Evolutionary conservation across 2,113 vertebrate genomes (phyloP), one percentile per base, ranked within the genome.

Genomic region (Aythya baeri): DNA sequence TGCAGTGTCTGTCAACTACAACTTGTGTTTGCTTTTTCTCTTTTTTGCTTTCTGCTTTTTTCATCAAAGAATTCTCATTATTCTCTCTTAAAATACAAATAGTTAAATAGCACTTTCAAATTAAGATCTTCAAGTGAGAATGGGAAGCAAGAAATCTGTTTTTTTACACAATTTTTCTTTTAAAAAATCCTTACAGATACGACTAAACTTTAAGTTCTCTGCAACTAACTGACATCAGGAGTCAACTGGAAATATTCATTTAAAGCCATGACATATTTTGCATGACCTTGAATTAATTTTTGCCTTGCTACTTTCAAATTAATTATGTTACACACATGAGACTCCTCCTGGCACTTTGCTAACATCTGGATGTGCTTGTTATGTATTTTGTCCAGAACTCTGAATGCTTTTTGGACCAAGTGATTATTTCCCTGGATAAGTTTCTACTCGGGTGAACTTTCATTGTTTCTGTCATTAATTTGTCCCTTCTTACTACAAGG

Each of bases 351-450:
- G 93, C 32, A 5, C 32, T 91, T 86, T 44, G 23, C 43, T 84
- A 95, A 92, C 88, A 94, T 94, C 95, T 95, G 93, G 91, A 81
- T 78, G 25, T 10, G 32, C 31, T 93, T 74, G 17, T 83, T 93
- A 36, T 21, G 8, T 43, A 52, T 91, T 90, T 91, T 32, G 79
- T 14, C 38, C 52, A 18, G 10, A 86, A 86, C 13, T 54, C 66
- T 81, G 38, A 21, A 36, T 43, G 8, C 32, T 80, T 5, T 72
- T 84, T 86, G 34, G 27, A 91, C 65, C 41, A 66, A 72, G 27
- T 71, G n/a, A 80, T 86, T 89, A 59, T 83, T 89, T 91, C 32
- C 17, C 29, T 75, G 11, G 6, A 11, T 58, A 77, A 62, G 10
- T 93, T 83, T 46, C 20, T 78, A 62, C 13, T 82, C 38, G 49